These are phyloP conservation scores for Melanotaenia maccullochi DNA, from an alignment of 2,797 vertebrate species.

Conservation along the genomic window DNA sequence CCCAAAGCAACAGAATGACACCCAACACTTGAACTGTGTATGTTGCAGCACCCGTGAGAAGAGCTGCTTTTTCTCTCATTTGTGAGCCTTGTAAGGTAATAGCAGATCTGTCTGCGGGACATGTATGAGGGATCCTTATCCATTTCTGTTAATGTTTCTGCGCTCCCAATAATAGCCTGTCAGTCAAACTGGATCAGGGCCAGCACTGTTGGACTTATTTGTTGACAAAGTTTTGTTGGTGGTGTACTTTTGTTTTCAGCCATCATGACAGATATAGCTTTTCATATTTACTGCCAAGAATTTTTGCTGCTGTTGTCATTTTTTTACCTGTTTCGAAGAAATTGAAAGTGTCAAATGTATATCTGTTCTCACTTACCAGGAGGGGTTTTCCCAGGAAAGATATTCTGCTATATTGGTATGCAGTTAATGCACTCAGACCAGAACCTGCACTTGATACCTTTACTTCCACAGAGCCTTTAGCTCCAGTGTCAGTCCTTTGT, in stretches of 20 bases:
- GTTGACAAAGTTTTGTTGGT: constrained; percentile 22
- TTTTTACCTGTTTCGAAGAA: constrained; percentile 24
- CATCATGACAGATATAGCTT: background rate
- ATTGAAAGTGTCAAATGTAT: constrained; percentile 40
- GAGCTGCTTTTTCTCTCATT: constrained; percentile 7
- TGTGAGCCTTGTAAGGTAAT: constrained; percentile 30
- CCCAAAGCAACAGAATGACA: background rate
- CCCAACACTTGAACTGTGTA: background rate
- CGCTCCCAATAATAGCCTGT: constrained; percentile 43
- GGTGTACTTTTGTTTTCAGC: constrained; percentile 31
- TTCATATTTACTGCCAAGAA: constrained; percentile 16
- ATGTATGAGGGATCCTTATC: constrained; percentile 20
- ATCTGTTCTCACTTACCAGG: constrained; percentile 26
- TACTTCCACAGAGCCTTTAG: constrained; percentile 55
- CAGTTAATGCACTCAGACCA: constrained; percentile 44
- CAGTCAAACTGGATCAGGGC: constrained; percentile 45
- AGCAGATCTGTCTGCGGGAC: constrained; percentile 34
- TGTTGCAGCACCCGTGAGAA: constrained; percentile 4
- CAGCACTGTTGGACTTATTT: constrained; percentile 17
- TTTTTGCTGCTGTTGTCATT: constrained; percentile 16
- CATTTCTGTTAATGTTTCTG: constrained; percentile 15
- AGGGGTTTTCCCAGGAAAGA: constrained; percentile 40
- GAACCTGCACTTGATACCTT: constrained; percentile 46
- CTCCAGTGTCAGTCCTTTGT: constrained; percentile 67
- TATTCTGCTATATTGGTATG: constrained; percentile 31